phyloP scores from a whole-genome alignment of 2,888 invertebrate species.

The Dorcus parallelipipedus region DNA sequence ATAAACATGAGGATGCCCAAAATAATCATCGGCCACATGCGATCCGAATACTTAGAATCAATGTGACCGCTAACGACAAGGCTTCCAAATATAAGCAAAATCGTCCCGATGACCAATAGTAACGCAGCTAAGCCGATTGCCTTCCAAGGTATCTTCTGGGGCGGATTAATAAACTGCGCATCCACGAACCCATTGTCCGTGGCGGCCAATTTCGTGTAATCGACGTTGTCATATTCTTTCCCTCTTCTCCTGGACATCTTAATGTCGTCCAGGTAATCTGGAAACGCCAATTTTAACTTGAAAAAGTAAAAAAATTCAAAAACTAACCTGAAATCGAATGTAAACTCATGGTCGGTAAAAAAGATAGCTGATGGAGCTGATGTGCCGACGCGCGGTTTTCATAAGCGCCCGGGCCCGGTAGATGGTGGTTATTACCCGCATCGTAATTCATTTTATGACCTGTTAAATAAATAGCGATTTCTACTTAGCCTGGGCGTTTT shows the following conservation, averaged over 20 bases:
- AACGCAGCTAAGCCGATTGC: constrained; percentile 74
- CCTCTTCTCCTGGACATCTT: constrained; percentile 62
- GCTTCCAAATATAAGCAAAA: constrained; percentile 56
- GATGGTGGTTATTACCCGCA: constrained; percentile 24
- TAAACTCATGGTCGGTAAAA: constrained; percentile 36
- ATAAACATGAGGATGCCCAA: constrained; percentile 87
- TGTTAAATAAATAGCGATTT: no score
- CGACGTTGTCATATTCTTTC: constrained; percentile 59
- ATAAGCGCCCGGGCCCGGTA: constrained; percentile 22
- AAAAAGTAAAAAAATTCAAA: neutral
- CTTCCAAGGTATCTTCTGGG: constrained; percentile 78
- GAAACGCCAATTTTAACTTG: neutral
- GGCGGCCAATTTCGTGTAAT: constrained; percentile 56
- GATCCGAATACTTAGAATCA: constrained; percentile 78
- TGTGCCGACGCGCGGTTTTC: constrained; percentile 24
- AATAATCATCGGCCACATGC: constrained; percentile 86
- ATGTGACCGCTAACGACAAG: constrained; percentile 79
- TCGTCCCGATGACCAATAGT: constrained; percentile 73
- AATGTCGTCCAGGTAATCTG: constrained; percentile 50
- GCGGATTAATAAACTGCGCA: constrained; percentile 65
- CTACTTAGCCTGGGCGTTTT: no score
- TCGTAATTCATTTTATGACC: constrained; percentile 19
- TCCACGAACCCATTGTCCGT: constrained; percentile 68
- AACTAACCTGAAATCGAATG: constrained; percentile 40
- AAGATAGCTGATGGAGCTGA: constrained; percentile 31